A percentile compares a stretch with the other conserved stretches of the same genome.
These are phyloP conservation scores for Athrips mouffetella DNA, from an alignment of 2,888 invertebrate species.

Conservation along the genomic window DNA sequence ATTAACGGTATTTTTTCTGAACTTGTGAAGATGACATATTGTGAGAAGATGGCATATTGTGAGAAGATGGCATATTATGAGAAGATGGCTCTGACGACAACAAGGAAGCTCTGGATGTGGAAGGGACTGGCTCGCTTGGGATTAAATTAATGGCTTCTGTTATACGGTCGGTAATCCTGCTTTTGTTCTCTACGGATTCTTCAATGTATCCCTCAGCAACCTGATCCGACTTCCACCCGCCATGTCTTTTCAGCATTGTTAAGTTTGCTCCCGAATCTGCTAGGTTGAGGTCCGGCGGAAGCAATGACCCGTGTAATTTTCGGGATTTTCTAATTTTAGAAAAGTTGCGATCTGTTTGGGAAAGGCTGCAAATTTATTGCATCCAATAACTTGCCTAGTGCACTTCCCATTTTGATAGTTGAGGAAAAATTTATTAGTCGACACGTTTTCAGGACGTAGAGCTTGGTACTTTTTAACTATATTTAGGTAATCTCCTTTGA, in stretches of 20 bases:
- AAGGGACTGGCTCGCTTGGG: no score
- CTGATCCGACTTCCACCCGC: slow-evolving; percentile 20
- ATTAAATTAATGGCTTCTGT: not conserved
- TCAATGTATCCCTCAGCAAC: slow-evolving; percentile 21
- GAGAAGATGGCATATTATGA: no score
- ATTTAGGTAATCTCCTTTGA: not conserved
- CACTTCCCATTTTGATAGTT: not conserved
- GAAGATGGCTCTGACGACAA: no score
- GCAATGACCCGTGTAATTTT: not conserved
- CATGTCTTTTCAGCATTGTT: slow-evolving; percentile 18
- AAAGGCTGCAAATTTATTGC: not conserved
- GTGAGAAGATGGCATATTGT: no score
- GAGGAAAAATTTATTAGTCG: not conserved
- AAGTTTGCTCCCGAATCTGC: slow-evolving; percentile 16
- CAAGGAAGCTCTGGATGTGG: no score
- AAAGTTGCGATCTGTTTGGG: not conserved
- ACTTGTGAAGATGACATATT: no score
- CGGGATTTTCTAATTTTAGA: not conserved
- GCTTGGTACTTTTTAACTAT: not conserved
- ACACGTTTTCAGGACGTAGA: not conserved
- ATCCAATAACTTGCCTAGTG: not conserved
- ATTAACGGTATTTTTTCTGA: no score
- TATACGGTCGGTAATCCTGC: slow-evolving; percentile 4
- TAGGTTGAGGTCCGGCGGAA: not conserved
- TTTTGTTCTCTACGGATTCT: slow-evolving; percentile 19